phyloP scores from a whole-genome alignment of 1,140 invertebrate genomes.

The Vollenhovia emeryi region DNA sequence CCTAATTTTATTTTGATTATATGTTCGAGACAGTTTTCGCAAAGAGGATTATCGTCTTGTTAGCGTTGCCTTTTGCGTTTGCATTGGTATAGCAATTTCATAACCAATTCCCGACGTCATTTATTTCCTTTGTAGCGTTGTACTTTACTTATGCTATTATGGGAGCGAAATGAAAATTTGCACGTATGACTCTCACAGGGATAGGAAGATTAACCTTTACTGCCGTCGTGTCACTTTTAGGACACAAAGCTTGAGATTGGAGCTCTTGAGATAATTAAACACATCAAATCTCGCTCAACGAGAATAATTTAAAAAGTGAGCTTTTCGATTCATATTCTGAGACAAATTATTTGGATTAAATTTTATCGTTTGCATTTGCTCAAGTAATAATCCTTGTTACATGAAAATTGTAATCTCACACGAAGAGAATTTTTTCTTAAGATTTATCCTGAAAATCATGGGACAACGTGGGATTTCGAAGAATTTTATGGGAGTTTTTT shows the following conservation, averaged over 20 bases:
- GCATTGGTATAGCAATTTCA: conserved; percentile 3
- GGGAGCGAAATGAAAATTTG: conserved; percentile 35
- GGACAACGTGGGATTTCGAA: too few species aligned
- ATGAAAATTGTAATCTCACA: not conserved
- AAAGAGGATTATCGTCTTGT: not conserved
- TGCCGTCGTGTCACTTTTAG: conserved; percentile 13
- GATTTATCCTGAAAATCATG: too few species aligned
- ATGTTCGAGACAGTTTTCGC: conserved; percentile 16
- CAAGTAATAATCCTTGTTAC: not conserved
- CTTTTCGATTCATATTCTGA: not conserved
- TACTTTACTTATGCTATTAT: conserved; percentile 39
- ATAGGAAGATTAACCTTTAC: conserved; percentile 37
- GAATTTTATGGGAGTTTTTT: too few species aligned
- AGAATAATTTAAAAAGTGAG: conserved; percentile 7
- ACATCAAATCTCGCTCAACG: not conserved
- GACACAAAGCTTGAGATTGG: conserved; percentile 9
- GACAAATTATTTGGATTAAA: not conserved
- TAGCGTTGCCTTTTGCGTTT: not conserved
- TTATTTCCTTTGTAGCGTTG: conserved; percentile 46
- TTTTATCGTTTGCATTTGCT: not conserved
- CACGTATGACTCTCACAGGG: conserved; percentile 26
- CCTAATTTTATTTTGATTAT: conserved; percentile 5
- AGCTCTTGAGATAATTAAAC: conserved; percentile 14
- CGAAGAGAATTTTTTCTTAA: too few species aligned
- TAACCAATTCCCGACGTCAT: conserved; percentile 42